Base-by-base conservation (phyloP, 2,888 invertebrate genomes). In the Diaphora mendica region DNA sequence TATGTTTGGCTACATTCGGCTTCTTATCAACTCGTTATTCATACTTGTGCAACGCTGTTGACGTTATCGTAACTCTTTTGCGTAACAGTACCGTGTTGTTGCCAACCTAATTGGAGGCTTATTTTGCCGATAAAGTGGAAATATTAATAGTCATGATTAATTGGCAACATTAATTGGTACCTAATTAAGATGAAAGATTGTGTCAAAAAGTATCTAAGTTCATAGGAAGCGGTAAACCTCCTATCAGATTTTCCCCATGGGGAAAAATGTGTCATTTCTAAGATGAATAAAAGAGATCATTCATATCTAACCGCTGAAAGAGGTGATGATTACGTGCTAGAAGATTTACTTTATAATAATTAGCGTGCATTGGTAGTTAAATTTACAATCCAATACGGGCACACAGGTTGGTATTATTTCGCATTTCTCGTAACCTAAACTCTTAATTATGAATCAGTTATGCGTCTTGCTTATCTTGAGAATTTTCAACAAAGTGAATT, bases 1-100 rank as follows among this genome's bases (percentile, higher is more conserved):
- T 73, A 15, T 76, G 83, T 83, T 78, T 75, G 74, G 75, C 30
- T 68, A 72, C 72, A 75, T 82, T 74, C 77, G 74, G 64, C 68
- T 81, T 74, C 86, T 88, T 88, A 88, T 88, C 88, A 82, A 80
- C 76, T 82, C 74, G 77, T 83, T 80, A 76, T 78, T 82, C 81
- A 77, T 77, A 80, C 84, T 87, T 87, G 85, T 85, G 87, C 84
- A 89, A 89, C 77, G 67, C 71, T 77, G 78, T 82, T 82, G 81
- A 82, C 77, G 78, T 85, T 89, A 87, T 86, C 86, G 86, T 67
- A 66, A 68, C 39, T 64, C 35, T 64, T 79, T 87, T 87, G 85
- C 81, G 84, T 86, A 89, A 88, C 80, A 67, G 76, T 83, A 82
- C 80, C 75, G 78, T 78, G 70, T 73, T 74, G 74, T 77, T 78